Base-by-base conservation (phyloP, 2,888 invertebrate species). In the Pyralis farinalis region DNA sequence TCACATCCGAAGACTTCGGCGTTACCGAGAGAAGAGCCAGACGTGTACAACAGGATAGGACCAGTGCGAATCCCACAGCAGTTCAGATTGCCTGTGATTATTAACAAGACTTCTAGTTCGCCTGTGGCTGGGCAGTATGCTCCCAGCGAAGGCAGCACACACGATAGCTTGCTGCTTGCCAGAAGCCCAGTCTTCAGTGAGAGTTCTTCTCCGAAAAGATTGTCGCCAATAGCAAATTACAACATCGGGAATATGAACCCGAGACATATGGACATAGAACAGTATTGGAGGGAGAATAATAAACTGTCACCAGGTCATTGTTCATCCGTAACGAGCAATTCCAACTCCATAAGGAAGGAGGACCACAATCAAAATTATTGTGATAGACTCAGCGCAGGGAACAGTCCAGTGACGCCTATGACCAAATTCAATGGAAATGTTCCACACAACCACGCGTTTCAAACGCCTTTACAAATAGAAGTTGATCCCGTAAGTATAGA, bases 401-500 rank as follows among this genome's bases (percentile, higher is more conserved):
- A 80, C 47, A 83, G 85, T 46, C 87, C 87, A 5, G 67, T 81
- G 63, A 70, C 68, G 25, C 68, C 74, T 1, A 55, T 69, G 36
- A 71, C 68, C 33, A 81, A 80, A 41, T 77, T 68, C 53, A 88
- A 89, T 51, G 89, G 90, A 12, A 89, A 85, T 47, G 49, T 71
- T 21, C 61, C 72, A 10, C 73, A 70, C 57, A 67, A 71, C 49
- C 65, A 87, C 49, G 56, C 77, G 10, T 69, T 90, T 71, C 71
- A 80, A 53, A 84, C 78, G 39, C 92, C 92, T 12, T 84, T 94
- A 51, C 86, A 90, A 47, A 88, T 95, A 45, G 91, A 93, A 61
- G 91, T 94, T 45, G 94, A 94, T 80, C 91, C 93, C 63, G 95
- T 94, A 88, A 90, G 90, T 90, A 66, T 49, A 44, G 50, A 37